Evolutionary conservation across 2,113 vertebrate genomes (phyloP).

Genomic region (Aspidoscelis tigris): DNA sequence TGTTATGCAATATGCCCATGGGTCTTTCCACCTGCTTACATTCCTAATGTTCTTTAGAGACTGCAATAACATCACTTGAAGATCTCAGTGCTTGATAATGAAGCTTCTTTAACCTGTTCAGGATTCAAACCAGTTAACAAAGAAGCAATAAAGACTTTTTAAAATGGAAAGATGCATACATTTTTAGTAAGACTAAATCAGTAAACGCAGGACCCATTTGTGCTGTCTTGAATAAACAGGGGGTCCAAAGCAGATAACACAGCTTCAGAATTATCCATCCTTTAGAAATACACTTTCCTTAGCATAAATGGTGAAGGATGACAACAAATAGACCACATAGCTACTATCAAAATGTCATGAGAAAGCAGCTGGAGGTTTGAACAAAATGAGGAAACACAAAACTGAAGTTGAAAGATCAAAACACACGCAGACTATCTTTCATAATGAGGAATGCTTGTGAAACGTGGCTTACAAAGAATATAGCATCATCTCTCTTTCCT

Average conservation of each 20-base stretch:
- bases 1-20: too few relatives aligned
- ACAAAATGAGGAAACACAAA: neutral
- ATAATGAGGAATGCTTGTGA: constrained; percentile 10
- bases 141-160: neutral
- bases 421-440: constrained; percentile 8
- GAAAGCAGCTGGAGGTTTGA: constrained; percentile 23
- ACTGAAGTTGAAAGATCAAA: neutral
- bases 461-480: neutral
- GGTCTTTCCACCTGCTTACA: too few relatives aligned
- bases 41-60: too few relatives aligned
- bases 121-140: neutral
- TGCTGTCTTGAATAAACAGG: neutral
- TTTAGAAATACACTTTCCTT: neutral
- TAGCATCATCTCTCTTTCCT: neutral
- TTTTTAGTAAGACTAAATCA: neutral
- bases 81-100: too few relatives aligned
- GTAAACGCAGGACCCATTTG: neutral
- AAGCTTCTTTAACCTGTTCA: neutral
- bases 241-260: neutral
- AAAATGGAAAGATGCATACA: too few relatives aligned
- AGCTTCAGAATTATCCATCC: neutral
- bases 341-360: constrained; percentile 18
- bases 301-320: constrained; percentile 1
- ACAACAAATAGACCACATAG: constrained; percentile 4
- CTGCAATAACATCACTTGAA: too few relatives aligned